A percentile compares a stretch with the other conserved stretches of the same genome.
phyloP scores from a whole-genome alignment of 2,888 invertebrate genomes.

The Yponomeuta plumbellus region DNA sequence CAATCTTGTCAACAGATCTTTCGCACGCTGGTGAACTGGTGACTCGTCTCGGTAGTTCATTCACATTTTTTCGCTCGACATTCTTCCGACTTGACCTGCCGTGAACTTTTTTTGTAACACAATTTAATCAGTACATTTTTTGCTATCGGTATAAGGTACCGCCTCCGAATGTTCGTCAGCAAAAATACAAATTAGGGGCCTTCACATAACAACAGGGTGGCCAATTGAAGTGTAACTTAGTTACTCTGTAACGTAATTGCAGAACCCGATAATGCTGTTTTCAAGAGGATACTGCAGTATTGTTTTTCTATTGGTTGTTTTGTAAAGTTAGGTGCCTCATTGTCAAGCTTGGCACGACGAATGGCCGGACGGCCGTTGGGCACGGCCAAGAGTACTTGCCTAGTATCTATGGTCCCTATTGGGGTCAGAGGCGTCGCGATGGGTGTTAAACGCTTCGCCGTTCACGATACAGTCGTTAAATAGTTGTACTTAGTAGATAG shows the following conservation, averaged over 20 bases:
- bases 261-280: not conserved
- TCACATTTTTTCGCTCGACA: slow-evolving; percentile 32
- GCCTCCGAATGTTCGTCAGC: not conserved
- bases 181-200: not conserved
- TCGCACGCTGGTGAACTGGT: slow-evolving; percentile 37
- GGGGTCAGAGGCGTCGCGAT: slow-evolving; percentile 40
- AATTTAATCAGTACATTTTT: not conserved
- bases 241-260: not conserved
- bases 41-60: slow-evolving; percentile 35
- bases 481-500: not conserved
- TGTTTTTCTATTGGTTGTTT: slow-evolving; percentile 1
- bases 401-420: slow-evolving; percentile 26
- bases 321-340: slow-evolving; percentile 25
- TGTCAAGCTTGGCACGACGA: slow-evolving; percentile 46
- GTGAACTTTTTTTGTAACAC: slow-evolving; percentile 10
- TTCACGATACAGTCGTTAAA: not conserved
- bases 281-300: not conserved
- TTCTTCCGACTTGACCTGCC: slow-evolving; percentile 17
- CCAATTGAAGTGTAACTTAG: too few species aligned
- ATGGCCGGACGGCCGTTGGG: slow-evolving; percentile 35
- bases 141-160: not conserved
- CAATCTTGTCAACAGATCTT: slow-evolving; percentile 29
- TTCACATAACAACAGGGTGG: too few species aligned
- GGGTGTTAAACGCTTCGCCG: slow-evolving; percentile 20
- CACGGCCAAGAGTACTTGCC: not conserved